Base-by-base conservation (phyloP, 1,140 invertebrate genomes). In the Calycopis cecrops region DNA sequence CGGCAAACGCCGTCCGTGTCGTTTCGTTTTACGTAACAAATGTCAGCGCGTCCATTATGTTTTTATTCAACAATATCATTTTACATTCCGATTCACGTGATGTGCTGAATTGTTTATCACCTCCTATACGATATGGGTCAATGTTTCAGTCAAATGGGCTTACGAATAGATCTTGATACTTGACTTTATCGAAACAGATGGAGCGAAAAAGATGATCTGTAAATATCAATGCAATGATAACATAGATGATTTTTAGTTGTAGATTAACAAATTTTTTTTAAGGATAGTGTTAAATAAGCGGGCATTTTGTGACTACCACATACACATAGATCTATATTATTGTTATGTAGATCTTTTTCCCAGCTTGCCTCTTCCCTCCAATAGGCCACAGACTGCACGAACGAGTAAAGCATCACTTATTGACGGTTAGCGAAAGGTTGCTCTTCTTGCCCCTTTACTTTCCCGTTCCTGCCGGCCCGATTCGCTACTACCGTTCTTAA, bases 41-140 rank as follows among this genome's bases (percentile, higher is more conserved):
- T 44, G 40, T 9, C 38, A 60, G 51, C 51, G 57, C 21, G 16
- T 16, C 18, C n/a, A 49, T 33, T 48, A 38, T 49, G 38, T 38
- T 21, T 54, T 54, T 71, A 76, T 79, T 76, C 67, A 70, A 65
- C 63, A 68, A 62, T 59, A 62, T 61, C 62, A 56, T 67, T 81
- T 81, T 77, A 68, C 61, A 76, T 79, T 72, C 73, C 74, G 74
- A 76, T 74, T 74, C 74, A 57, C 60, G 62, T 76, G 72, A 75
- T 76, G 65, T 76, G 57, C 54, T 76, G 73, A 72, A 79, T 73
- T 60, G 69, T 56, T 73, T 71, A 73, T 67, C 65, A 66, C 56
- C 64, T 63, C 65, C 71, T 71, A 62, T 62, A 48, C 53, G 57
- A 76, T 75, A 42, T 81, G 56, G 78, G 78, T 74, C 78, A 81